Evolutionary conservation across 2,113 vertebrate genomes (phyloP), one percentile per base, ranked within the genome.

Genomic region (Riparia riparia): DNA sequence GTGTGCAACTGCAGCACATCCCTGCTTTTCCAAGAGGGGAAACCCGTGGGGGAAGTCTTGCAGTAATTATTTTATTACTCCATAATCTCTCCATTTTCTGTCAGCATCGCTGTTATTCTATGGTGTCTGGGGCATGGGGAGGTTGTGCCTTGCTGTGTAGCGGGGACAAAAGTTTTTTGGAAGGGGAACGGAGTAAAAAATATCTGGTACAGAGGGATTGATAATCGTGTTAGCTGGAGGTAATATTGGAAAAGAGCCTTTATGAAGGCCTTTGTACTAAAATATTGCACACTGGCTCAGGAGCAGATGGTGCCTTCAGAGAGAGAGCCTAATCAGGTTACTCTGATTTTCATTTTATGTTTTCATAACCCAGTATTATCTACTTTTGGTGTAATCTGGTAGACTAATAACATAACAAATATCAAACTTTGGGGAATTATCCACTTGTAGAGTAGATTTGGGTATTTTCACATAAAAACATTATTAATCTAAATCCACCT

Each of bases 201-300:
- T 34, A 42, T 28, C 78, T 50, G 37, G 5, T 71, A 31, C 47
- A 53, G 42, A 34, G 51, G 51, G 54, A 70, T 64, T 78, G 54
- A 56, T 71, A 29, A 37, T 89, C 4, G 2, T 90, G 68, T 95
- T 90, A 82, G 79, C 49, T 85, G n/a, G 53, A 74, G 47, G 71
- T 89, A 82, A 37, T 69, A 44, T 63, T 56, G 73, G 80, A 44
- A 92, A 97, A 91, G 81, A 94, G 56, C 78, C 73, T 94, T 96
- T 90, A 25, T 76, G 51, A 47, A 93, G 73, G 80, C 21, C 60
- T 86, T 88, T 86, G 64, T 82, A 41, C 63, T 68, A 22, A 88
- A 79, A 85, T 69, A 14, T 32, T 42, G 29, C 71, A 32, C 0
- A 0, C 56, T 68, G 41, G 50, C 61, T 80, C 76, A 18, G 37